Evolutionary conservation across 1,140 invertebrate genomes (phyloP).

Genomic region (Wiebesia pumilae): DNA sequence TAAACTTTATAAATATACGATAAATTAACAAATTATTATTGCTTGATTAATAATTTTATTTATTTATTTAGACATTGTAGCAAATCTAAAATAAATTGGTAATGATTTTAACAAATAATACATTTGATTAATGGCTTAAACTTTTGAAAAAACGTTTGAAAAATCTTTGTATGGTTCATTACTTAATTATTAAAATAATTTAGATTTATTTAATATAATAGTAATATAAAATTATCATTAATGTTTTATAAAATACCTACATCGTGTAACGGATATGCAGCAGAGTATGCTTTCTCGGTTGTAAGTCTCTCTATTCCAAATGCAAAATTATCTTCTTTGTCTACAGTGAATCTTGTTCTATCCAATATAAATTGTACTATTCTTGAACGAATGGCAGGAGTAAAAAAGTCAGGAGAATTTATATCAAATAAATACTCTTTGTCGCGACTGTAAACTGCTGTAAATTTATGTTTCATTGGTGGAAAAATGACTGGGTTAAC

Average conservation of each 20-base stretch:
- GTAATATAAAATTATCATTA: neutral
- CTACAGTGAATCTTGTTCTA: slow-evolving; percentile 85
- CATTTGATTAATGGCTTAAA: too few relatives aligned
- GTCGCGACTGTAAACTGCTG: slow-evolving; percentile 89
- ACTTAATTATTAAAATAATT: too few relatives aligned
- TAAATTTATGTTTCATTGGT: slow-evolving; percentile 82
- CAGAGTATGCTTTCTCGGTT: slow-evolving; percentile 82
- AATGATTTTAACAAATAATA: too few relatives aligned
- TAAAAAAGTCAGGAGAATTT: slow-evolving; percentile 88
- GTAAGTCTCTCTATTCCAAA: slow-evolving; percentile 87
- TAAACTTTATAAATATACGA: too few relatives aligned
- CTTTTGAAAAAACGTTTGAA: too few relatives aligned
- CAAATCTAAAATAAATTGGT: too few relatives aligned
- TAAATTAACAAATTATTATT: too few relatives aligned
- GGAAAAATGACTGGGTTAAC: slow-evolving; percentile 83
- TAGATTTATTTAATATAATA: too few relatives aligned
- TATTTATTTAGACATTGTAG: too few relatives aligned
- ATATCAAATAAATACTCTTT: slow-evolving; percentile 93
- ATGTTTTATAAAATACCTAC: slow-evolving; percentile 71
- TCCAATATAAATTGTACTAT: slow-evolving; percentile 95
- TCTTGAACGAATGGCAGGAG: slow-evolving; percentile 86
- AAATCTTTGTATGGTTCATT: too few relatives aligned
- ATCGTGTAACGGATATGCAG: slow-evolving; percentile 88
- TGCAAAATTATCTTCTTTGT: slow-evolving; percentile 80
- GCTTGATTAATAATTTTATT: too few relatives aligned